Conservation (phyloP, 2,888 invertebrate species). For the Zygogramma bicolorata region DNA sequence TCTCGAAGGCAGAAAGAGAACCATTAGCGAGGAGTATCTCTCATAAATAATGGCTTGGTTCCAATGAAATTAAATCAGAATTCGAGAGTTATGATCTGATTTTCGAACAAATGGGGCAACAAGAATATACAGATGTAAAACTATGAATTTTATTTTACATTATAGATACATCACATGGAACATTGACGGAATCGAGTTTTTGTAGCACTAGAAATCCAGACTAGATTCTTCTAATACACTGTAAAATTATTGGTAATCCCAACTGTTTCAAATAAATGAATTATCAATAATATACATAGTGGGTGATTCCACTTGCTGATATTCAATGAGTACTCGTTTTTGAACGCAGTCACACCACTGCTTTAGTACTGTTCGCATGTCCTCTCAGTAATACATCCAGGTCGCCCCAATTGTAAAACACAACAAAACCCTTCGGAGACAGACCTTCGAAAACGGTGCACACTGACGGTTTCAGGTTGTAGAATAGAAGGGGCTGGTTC, state of each 20-base stretch:
- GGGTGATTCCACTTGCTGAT: background rate
- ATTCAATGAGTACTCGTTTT: background rate
- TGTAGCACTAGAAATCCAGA: background rate
- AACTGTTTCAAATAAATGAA: background rate
- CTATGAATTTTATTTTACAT: background rate
- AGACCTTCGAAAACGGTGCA: constrained; percentile 85
- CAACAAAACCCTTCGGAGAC: constrained; percentile 80
- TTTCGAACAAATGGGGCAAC: no score
- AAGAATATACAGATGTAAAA: no score
- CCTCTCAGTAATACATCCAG: constrained; percentile 75
- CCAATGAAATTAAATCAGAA: no score
- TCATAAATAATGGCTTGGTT: no score
- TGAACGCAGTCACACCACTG: background rate
- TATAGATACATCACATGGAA: background rate
- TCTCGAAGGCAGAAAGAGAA: no score
- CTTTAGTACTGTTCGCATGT: background rate
- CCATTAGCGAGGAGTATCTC: no score
- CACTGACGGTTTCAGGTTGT: constrained; percentile 87
- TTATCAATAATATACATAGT: background rate
- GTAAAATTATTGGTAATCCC: background rate
- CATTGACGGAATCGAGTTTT: constrained; percentile 6
- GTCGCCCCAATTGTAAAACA: constrained; percentile 82
- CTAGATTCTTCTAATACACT: background rate
- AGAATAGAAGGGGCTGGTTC: constrained; percentile 82
- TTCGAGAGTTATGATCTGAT: no score